Conservation (phyloP, 2,113 vertebrate genomes). For the Pleuronectes platessa region DNA sequence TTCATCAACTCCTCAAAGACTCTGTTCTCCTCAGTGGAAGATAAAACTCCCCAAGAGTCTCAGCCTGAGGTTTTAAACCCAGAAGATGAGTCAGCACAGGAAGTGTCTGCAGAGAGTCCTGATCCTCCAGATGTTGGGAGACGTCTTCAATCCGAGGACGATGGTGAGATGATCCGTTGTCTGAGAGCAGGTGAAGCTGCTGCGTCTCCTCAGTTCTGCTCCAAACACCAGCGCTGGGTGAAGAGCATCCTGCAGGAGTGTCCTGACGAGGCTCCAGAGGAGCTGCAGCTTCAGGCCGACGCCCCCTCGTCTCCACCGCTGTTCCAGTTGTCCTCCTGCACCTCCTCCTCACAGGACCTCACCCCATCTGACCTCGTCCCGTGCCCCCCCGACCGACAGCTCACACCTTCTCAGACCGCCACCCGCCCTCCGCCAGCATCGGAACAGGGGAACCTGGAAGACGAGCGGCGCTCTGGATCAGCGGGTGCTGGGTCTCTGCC, state of each 20-base stretch:
- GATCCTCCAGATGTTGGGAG: neutral
- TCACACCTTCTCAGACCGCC: neutral
- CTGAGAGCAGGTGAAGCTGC: neutral
- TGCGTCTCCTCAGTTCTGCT: constrained; percentile 74
- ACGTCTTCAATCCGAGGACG: neutral
- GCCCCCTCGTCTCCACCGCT: constrained; percentile 31
- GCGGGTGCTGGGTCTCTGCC: neutral
- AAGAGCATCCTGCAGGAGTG: constrained; percentile 76
- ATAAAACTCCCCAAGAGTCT: neutral
- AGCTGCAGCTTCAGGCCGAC: constrained; percentile 21
- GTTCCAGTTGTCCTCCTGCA: constrained; percentile 53
- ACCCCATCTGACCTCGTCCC: constrained; percentile 57
- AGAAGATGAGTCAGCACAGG: neutral
- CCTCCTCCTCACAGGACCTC: constrained; percentile 63
- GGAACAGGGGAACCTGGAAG: neutral
- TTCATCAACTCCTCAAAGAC: neutral
- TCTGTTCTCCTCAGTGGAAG: neutral
- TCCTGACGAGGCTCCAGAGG: constrained; percentile 56
- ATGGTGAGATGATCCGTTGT: neutral
- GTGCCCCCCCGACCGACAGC: neutral
- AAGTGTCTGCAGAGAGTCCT: neutral
- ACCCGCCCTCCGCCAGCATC: neutral
- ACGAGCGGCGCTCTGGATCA: neutral
- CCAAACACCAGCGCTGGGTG: constrained; percentile 78
- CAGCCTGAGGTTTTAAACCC: neutral